Percentiles rank a stretch among this genome's conserved stretches.
Evolutionary conservation across 2,888 invertebrate species (phyloP).

Genomic region (Agrochola lota): DNA sequence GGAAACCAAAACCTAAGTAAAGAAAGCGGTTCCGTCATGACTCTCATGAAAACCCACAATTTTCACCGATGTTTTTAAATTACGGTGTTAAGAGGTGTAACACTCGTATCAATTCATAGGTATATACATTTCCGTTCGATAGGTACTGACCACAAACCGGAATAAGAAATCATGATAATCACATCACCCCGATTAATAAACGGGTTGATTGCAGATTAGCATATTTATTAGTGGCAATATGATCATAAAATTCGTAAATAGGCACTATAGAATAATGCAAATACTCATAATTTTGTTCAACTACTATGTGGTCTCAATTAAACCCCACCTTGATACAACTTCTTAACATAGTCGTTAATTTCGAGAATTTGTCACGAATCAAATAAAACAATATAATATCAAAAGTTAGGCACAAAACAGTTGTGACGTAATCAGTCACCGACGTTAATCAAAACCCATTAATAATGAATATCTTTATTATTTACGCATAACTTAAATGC

Average conservation of each 20-base stretch:
- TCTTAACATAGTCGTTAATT: conserved; percentile 11
- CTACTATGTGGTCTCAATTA: conserved; percentile 2
- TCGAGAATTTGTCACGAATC: background rate
- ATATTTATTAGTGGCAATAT: conserved; percentile 4
- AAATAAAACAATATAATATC: background rate
- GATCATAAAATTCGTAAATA: conserved; percentile 5
- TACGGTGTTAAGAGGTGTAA: background rate
- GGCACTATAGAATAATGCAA: background rate
- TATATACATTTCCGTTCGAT: background rate
- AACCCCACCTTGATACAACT: background rate
- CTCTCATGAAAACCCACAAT: background rate
- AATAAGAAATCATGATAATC: background rate
- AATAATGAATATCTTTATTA: background rate
- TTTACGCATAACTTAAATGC: background rate
- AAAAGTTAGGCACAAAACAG: background rate
- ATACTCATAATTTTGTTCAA: background rate
- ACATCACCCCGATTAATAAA: background rate
- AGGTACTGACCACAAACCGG: background rate
- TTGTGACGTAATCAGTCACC: background rate
- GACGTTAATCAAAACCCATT: conserved; percentile 3
- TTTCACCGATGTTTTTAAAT: background rate
- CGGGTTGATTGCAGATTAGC: conserved; percentile 11
- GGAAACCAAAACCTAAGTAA: too few species aligned
- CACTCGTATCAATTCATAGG: background rate
- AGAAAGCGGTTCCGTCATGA: background rate